Evolutionary conservation across 2,113 vertebrate species (phyloP), one percentile per base, ranked within the genome.

Genomic region (Prochilodus magdalenae): DNA sequence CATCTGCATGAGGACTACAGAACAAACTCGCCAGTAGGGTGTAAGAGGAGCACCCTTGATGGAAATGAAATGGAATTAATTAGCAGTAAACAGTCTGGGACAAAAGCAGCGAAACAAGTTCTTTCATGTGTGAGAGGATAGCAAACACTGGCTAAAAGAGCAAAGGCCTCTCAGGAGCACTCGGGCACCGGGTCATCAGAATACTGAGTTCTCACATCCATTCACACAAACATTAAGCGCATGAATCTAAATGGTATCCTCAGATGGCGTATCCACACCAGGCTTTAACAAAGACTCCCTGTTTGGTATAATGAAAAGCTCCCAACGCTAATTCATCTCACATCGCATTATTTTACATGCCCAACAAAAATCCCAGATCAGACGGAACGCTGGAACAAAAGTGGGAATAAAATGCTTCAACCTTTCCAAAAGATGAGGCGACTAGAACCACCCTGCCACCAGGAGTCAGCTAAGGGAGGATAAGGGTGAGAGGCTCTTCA

Each of bases 41-140:
- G 27, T 20, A 27, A 16, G 59, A 33, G 69, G 1, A 5, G 53
- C 20, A 51, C 8, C 10, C 5, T 40, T 26, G 33, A 63, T 65
- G 79, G 59, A 53, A 73, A 80, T 40, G 44, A 27, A 57, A 65
- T n/a, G 2, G 57, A 73, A 80, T 55, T 33, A 55, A 74, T 74
- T 74, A 74, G 60, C 40, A 18, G 13, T 18, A 78, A 77, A 30
- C n/a, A 67, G 24, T 8, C 5, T 44, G n/a, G 10, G 60, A 62
- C 69, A 49, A 65, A 75, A 62, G 66, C 14, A n/a, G 57, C 36
- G 66, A 33, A 79, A 74, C 33, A 24, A 53, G 47, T 44, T 12
- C 79, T 73, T 80, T 73, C 27, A 80, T 65, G 67, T 62, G 22
- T 3, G 59, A 4, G 55, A 71, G 55, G 72, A 72, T 5, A 79